Percentiles rank a stretch among this genome's conserved stretches.
These are phyloP conservation scores for Margarornis squamiger DNA, from an alignment of 2,797 vertebrate genomes.

Conservation along the genomic window DNA sequence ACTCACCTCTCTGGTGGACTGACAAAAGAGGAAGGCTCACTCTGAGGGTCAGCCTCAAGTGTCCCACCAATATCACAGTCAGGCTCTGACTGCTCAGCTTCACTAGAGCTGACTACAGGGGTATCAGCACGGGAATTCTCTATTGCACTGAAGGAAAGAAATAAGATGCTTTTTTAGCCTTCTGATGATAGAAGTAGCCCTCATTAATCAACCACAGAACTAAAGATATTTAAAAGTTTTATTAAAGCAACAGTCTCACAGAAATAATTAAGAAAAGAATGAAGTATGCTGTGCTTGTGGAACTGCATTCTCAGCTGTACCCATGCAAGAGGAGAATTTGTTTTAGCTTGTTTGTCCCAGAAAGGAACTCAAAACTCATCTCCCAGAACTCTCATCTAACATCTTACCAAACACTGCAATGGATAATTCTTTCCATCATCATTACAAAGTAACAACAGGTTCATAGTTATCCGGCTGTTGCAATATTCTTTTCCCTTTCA, in stretches of 20 bases:
- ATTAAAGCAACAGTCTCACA: not conserved
- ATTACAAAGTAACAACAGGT: not conserved
- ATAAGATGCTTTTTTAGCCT: slow-evolving; percentile 85
- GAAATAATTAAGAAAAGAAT: not conserved
- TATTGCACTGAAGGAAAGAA: slow-evolving; percentile 90
- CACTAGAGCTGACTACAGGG: slow-evolving; percentile 84
- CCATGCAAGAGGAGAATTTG: not conserved
- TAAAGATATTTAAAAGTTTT: not conserved
- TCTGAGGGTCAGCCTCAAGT: slow-evolving; percentile 80
- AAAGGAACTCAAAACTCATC: not conserved
- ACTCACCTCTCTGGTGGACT: slow-evolving; percentile 86
- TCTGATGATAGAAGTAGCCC: slow-evolving; percentile 37
- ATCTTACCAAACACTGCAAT: not conserved
- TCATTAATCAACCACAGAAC: not conserved
- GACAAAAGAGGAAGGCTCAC: slow-evolving; percentile 86
- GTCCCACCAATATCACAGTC: slow-evolving; percentile 81
- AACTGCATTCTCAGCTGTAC: not conserved
- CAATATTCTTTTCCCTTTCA: not conserved
- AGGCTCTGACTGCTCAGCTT: slow-evolving; percentile 82
- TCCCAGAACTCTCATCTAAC: not conserved
- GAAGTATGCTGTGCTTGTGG: not conserved
- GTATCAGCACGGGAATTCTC: slow-evolving; percentile 81
- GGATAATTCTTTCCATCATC: not conserved
- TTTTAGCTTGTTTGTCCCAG: not conserved
- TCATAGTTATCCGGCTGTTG: not conserved